Evolutionary conservation across 2,113 vertebrate genomes (phyloP), one percentile per base, ranked within the genome.

Genomic region (Ifrita kowaldi): DNA sequence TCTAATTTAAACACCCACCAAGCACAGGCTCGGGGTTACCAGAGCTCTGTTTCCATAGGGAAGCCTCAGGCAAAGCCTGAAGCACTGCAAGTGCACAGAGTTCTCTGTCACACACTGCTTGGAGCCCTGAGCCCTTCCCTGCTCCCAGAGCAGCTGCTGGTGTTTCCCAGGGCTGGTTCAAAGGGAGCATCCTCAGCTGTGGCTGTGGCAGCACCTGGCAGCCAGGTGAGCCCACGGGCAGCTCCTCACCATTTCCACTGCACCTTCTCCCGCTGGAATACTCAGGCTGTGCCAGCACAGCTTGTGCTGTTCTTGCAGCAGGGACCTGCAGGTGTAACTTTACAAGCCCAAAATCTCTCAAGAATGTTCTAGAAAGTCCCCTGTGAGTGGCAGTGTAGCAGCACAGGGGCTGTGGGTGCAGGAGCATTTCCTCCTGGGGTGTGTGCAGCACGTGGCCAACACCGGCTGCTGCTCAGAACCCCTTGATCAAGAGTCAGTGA

Each of bases 151-250:
- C 62, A 50, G 67, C 76, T 77, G 84, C 89, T 35, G 64, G 9
- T 28, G 41, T 46, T 26, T 23, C 11, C 69, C 21, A 6, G 83
- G 15, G 18, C 30, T 6, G 35, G 7, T 13, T 33, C 41, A 11
- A 10, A 39, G 20, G 12, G 11, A 70, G 50, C 75, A 46, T 6
- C 70, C 70, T 33, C 22, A 6, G 35, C 8, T 26, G 32, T 4
- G 23, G 2, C 47, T 16, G 21, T 24, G 21, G 1, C 18, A 9
- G 26, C 53, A 6, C 3, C 55, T 64, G 63, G 74, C 64, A 73
- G 74, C 84, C 84, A 42, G 33, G 6, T 4, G 50, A 15, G 6
- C 4, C 6, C 1, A 3, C 0, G 13, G 23, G 21, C 49, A 64
- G 71, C 33, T 20, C 13, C 73, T 68, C 75, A 8, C 10, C 1